These are phyloP conservation scores for Rhabdomys pumilio DNA, from an alignment of 2,797 vertebrate species.

Conservation along the genomic window DNA sequence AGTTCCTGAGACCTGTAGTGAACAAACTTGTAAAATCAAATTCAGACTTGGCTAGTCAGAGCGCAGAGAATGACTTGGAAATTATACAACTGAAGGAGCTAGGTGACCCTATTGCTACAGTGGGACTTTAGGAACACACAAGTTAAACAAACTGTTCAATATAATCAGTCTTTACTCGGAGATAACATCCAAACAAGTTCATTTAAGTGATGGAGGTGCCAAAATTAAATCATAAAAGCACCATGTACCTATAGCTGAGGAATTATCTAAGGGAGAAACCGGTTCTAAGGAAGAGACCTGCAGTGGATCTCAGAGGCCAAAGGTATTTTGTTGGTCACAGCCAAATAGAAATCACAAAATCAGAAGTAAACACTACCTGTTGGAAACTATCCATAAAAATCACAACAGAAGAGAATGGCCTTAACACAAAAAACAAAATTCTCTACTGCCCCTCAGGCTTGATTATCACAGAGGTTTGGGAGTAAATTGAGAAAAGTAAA, in stretches of 20 bases:
- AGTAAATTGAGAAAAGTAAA: background rate
- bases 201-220: background rate
- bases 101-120: background rate
- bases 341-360: background rate
- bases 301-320: background rate
- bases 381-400: background rate
- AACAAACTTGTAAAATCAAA: background rate
- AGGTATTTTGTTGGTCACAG: background rate
- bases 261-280: background rate
- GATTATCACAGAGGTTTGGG: background rate
- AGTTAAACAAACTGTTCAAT: rapidly evolving
- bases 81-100: rapidly evolving
- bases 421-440: background rate
- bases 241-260: background rate
- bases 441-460: too few relatives aligned
- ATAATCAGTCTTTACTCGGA: background rate
- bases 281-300: background rate
- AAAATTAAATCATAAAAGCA: background rate
- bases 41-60: background rate
- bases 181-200: background rate
- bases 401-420: background rate
- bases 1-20: background rate
- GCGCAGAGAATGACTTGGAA: rapidly evolving
- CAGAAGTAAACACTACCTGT: background rate
- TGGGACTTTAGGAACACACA: background rate